A percentile compares a stretch with the other conserved stretches of the same genome.
phyloP scores from a whole-genome alignment of 2,113 vertebrate genomes.

The Nymphicus hollandicus region DNA sequence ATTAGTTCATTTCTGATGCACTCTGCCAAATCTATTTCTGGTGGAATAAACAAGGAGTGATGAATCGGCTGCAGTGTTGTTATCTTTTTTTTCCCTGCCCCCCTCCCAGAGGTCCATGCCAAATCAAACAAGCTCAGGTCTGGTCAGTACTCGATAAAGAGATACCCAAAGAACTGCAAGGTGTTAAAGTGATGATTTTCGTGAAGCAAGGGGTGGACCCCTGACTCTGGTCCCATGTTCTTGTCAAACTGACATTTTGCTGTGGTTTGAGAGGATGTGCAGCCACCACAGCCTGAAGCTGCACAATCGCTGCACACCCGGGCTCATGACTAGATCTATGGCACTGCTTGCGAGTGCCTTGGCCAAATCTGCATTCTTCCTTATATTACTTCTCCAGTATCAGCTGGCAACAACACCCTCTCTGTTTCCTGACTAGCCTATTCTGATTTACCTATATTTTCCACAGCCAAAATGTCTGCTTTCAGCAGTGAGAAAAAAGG shows the following conservation, averaged over 20 bases:
- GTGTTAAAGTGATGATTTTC: neutral
- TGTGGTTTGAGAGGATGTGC: neutral
- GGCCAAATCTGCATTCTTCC: conserved; percentile 46
- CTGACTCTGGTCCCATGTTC: neutral
- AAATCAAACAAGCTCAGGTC: conserved; percentile 32
- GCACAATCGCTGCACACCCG: neutral
- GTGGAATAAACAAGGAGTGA: conserved; percentile 59
- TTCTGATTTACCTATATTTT: conserved; percentile 9
- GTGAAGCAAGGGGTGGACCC: neutral
- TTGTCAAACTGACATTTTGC: neutral
- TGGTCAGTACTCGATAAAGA: neutral
- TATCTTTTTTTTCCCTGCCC: neutral
- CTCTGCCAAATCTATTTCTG: conserved; percentile 65
- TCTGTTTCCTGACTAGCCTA: conserved; percentile 32
- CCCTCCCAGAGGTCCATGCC: neutral
- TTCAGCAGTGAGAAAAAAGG: neutral
- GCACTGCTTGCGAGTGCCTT: neutral
- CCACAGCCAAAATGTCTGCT: neutral
- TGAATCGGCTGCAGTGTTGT: conserved; percentile 27
- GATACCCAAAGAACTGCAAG: neutral
- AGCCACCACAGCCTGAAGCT: neutral
- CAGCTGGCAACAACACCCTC: conserved; percentile 24
- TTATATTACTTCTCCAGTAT: conserved; percentile 38
- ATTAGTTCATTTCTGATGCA: conserved; percentile 56
- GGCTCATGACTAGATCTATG: conserved; percentile 1